A percentile compares a stretch with the other conserved stretches of the same genome.
Conservation (phyloP, 2,797 vertebrate species). For the Poeciliopsis infans region DNA sequence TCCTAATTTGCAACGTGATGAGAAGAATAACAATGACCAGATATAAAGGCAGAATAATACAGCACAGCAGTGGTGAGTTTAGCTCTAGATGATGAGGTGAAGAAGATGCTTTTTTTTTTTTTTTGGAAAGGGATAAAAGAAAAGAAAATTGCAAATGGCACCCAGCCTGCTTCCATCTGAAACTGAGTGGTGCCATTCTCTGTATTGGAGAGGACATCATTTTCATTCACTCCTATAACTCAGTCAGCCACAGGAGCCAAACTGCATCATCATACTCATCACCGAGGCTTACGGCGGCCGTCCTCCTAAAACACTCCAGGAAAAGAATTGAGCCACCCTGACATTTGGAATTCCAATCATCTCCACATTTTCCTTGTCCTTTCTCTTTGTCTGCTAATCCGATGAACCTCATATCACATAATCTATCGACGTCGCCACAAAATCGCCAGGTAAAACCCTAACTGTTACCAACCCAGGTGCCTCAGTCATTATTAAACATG, state of each 20-base stretch:
- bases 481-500: conserved; percentile 61
- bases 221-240: conserved; percentile 36
- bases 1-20: not conserved
- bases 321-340: conserved; percentile 11
- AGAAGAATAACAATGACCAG: not conserved
- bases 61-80: not conserved
- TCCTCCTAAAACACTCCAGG: conserved; percentile 34
- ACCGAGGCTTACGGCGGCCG: conserved; percentile 13
- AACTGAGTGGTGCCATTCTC: conserved; percentile 5
- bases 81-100: not conserved
- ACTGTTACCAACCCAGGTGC: conserved; percentile 48
- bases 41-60: not conserved
- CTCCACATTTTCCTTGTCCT: conserved; percentile 3
- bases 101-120: not conserved
- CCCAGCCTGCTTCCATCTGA: not conserved
- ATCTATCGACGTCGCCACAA: conserved; percentile 18
- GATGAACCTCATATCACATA: conserved; percentile 20
- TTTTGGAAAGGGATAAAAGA: not conserved
- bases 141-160: not conserved
- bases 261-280: conserved; percentile 8
- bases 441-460: conserved; percentile 37
- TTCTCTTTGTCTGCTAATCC: conserved; percentile 23
- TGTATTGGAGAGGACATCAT: conserved; percentile 31
- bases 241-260: conserved; percentile 24
- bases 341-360: not conserved